Conservation (phyloP, 2,888 invertebrate species). For the Agrilus cyanescens region DNA sequence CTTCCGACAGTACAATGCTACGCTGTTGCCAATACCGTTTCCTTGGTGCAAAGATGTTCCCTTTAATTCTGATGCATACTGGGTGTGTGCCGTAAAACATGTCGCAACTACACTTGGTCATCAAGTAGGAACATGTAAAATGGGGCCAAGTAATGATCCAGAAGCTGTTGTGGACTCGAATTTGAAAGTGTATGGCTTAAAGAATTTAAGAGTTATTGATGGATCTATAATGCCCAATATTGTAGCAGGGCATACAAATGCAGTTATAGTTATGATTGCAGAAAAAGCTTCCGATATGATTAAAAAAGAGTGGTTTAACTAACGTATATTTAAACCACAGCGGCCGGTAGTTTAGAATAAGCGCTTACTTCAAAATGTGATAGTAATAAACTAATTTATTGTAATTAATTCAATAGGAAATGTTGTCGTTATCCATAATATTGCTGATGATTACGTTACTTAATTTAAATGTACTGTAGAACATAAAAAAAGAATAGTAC, state of each 20-base stretch:
- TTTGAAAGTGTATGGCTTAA: slow-evolving; percentile 40
- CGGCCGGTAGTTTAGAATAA: too few relatives aligned
- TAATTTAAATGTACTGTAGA: too few relatives aligned
- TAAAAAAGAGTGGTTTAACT: slow-evolving; percentile 32
- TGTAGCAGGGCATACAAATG: slow-evolving; percentile 44
- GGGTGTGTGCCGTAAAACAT: slow-evolving; percentile 60
- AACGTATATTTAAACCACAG: too few relatives aligned
- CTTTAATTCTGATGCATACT: slow-evolving; percentile 58
- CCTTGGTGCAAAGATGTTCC: slow-evolving; percentile 52
- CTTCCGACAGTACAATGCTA: slow-evolving; percentile 29
- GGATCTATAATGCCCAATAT: slow-evolving; percentile 46
- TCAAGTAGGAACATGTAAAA: slow-evolving; percentile 44
- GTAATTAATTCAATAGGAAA: too few relatives aligned
- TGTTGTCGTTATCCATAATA: too few relatives aligned
- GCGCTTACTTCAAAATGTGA: too few relatives aligned
- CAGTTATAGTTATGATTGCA: slow-evolving; percentile 45
- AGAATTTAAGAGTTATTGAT: slow-evolving; percentile 43
- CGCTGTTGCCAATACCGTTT: slow-evolving; percentile 44
- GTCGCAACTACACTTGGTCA: slow-evolving; percentile 62
- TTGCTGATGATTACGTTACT: too few relatives aligned
- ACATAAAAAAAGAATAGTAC: too few relatives aligned
- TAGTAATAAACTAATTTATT: too few relatives aligned
- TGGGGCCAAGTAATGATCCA: slow-evolving; percentile 33
- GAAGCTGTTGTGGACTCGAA: slow-evolving; percentile 38
- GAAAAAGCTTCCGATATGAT: slow-evolving; percentile 47